phyloP scores from a whole-genome alignment of 2,888 invertebrate species.

The Diarsia brunnea region DNA sequence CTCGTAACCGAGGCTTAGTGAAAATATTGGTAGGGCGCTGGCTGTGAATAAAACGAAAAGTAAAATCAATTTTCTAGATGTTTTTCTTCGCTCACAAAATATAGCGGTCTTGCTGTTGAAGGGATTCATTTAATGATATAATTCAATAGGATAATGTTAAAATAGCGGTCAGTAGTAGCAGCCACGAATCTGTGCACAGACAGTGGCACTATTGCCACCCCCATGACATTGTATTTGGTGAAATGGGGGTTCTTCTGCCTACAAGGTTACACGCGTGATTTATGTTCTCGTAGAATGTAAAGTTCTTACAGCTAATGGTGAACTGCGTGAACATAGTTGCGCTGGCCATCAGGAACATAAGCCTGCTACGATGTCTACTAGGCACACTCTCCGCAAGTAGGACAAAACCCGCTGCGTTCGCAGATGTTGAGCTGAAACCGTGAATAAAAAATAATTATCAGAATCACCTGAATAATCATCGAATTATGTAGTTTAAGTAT shows the following conservation, averaged over 20 bases:
- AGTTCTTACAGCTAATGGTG: conserved; percentile 75
- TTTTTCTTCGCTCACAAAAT: neutral
- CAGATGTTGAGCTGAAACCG: conserved; percentile 80
- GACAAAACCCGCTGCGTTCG: conserved; percentile 84
- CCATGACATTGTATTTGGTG: neutral
- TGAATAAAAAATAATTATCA: neutral
- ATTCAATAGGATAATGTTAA: neutral
- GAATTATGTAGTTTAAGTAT: neutral
- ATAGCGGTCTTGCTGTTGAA: too few relatives aligned
- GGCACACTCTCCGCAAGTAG: conserved; percentile 82
- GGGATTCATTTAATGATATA: neutral
- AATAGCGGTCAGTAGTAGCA: neutral
- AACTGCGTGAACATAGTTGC: conserved; percentile 81
- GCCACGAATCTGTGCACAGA: neutral
- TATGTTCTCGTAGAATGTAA: neutral
- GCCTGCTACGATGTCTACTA: conserved; percentile 74
- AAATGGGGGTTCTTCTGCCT: neutral
- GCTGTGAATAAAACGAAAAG: conserved; percentile 67
- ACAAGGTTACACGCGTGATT: neutral
- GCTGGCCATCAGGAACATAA: conserved; percentile 84
- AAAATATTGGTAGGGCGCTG: conserved; percentile 80
- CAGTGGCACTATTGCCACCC: neutral
- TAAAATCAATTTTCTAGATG: neutral
- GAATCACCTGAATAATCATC: neutral
- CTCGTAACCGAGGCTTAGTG: conserved; percentile 78